A percentile compares a stretch with the other conserved stretches of the same genome.
Evolutionary conservation across 2,888 invertebrate genomes (phyloP).

Genomic region (Ichneumoninae sp.): DNA sequence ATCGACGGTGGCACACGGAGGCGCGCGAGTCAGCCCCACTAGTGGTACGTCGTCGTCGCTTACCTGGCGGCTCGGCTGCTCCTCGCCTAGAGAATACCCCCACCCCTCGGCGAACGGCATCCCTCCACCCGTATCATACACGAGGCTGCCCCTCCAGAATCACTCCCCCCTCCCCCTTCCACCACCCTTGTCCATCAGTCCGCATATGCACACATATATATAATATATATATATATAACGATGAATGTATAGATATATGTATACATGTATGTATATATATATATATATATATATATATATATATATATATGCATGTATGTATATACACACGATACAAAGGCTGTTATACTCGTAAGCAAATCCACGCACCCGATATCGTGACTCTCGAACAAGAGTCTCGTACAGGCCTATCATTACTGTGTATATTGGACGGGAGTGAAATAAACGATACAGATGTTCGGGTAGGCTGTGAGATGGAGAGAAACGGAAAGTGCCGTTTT

Average conservation of each 20-base stretch:
- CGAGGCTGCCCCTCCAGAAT: conserved; percentile 78
- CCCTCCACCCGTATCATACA: conserved; percentile 80
- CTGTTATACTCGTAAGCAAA: conserved; percentile 52
- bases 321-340: background rate
- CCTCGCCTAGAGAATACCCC: conserved; percentile 80
- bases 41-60: conserved; percentile 79
- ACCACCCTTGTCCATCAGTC: conserved; percentile 53
- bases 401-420: conserved; percentile 46
- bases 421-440: conserved; percentile 53
- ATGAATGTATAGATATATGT: background rate
- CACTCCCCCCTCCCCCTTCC: conserved; percentile 61
- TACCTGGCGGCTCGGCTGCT: conserved; percentile 79
- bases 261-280: background rate
- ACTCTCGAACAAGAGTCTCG: conserved; percentile 29
- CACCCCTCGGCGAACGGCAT: conserved; percentile 74
- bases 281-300: too few relatives aligned
- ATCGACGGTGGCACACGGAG: conserved; percentile 71
- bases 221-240: background rate
- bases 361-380: conserved; percentile 54
- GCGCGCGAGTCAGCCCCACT: conserved; percentile 83
- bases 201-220: conserved; percentile 14
- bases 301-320: conserved; percentile 18
- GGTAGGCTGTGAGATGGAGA: conserved; percentile 6
- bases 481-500: conserved; percentile 31
- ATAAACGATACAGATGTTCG: conserved; percentile 16